Evolutionary conservation across 2,797 vertebrate species (phyloP), one percentile per base, ranked within the genome.

Genomic region (Sebastes minor): DNA sequence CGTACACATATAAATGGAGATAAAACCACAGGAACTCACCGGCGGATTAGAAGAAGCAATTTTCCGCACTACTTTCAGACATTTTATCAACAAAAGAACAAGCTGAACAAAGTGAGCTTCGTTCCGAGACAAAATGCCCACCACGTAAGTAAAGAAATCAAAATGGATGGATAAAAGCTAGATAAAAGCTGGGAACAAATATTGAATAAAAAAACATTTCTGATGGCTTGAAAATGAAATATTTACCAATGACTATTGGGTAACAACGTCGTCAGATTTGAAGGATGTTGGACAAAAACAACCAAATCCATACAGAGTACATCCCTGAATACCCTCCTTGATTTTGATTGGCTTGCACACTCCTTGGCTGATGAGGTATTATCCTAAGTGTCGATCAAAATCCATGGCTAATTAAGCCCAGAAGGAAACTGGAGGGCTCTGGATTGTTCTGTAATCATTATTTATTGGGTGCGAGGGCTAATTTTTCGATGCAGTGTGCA

Each of bases 31-130:
- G 71, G 65, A 87, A 78, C 76, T 78, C 78, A 83, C 56, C 5
- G 30, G 28, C 78, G 81, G 80, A 85, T 88, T 80, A 83, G 71
- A 80, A 61, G 76, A 87, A 81, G 80, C 82, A 67, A 91, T 89
- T 89, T 87, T 78, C 81, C 2, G 9, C 27, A 30, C 12, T 53
- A 67, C 61, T 77, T 81, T 84, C 13, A 67, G 57, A 74, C 71
- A 35, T 74, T 8, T 82, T 83, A 78, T 74, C 72, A 76, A 80
- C 80, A 83, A 83, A 72, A 74, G 55, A 78, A 80, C 78, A 83
- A 75, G 61, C 35, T 14, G 59, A 35, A 71, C 38, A 76, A 78
- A 81, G 81, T 75, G 30, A 65, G 66, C 71, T 78, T 35, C n/a
- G 2, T 69, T 70, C 71, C 0, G 11, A 55, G 65, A 68, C 18